Base-by-base conservation (phyloP, 1,140 invertebrate genomes). In the Mylabris phalerata region DNA sequence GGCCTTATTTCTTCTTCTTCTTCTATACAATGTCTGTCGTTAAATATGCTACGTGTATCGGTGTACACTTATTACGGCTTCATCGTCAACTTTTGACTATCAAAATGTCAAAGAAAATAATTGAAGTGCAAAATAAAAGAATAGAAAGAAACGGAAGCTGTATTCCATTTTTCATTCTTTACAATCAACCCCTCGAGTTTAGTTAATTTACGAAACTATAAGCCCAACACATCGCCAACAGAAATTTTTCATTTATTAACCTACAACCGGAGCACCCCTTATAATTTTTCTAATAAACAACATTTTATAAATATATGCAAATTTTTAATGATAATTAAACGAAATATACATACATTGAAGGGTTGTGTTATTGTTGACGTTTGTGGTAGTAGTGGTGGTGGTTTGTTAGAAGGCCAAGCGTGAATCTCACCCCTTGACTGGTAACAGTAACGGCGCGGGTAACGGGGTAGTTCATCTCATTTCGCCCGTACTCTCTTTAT, bases 31-130 rank as follows among this genome's bases (percentile, higher is more conserved):
- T 67, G 64, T 63, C 66, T 60, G 64, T 67, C 61, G 61, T 65
- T 67, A 67, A 67, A 67, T 67, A 67, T 67, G 62, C 66, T 59
- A 59, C 62, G 60, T 65, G 66, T 66, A 67, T 67, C 61, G 64
- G 63, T 49, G 48, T 45, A 40, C 52, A 49, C 59, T 51, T 44
- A 44, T 57, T 61, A 55, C 47, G 45, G 42, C 48, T 51, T 32
- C 56, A 9, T 11, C 56, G 27, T 32, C 32, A 32, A 32, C 32
- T 32, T 32, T 32, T 32, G 4, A 32, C 32, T 32, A 32, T 32
- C 7, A 32, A 32, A 32, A 32, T 32, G 32, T 32, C 32, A 32
- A 32, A 32, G 32, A 32, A 32, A 32, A 4, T 32, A 32, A 42
- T n/a, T 10, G 11, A 11, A 11, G 41, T 42, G 41, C 9, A 42